These are phyloP conservation scores for Phyllopteryx taeniolatus DNA, from an alignment of 2,113 vertebrate genomes.

Conservation along the genomic window DNA sequence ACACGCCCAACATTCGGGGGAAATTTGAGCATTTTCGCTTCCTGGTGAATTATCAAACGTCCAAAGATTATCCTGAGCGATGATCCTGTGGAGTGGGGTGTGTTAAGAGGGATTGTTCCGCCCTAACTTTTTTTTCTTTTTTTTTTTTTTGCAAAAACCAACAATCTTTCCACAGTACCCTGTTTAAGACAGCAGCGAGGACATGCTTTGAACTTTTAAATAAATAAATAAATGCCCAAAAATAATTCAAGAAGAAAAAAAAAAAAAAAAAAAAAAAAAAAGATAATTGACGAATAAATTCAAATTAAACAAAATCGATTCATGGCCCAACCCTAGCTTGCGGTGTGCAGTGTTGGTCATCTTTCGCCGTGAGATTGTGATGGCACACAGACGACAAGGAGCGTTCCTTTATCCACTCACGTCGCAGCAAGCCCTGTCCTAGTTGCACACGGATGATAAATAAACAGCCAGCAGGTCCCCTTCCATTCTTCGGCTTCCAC, in stretches of 20 bases:
- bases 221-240: too few species aligned
- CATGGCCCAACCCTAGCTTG: background rate
- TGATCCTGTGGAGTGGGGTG: background rate
- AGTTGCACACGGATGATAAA: conserved; percentile 48
- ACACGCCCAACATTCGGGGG: background rate
- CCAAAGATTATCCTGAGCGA: background rate
- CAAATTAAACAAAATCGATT: too few species aligned
- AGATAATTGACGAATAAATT: too few species aligned
- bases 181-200: too few species aligned
- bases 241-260: too few species aligned
- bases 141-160: too few species aligned
- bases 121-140: too few species aligned
- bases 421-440: conserved; percentile 21
- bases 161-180: too few species aligned
- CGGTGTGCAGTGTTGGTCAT: background rate
- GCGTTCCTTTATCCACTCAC: conserved; percentile 14
- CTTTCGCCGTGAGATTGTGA: background rate
- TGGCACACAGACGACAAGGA: background rate
- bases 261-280: too few species aligned
- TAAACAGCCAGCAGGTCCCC: conserved; percentile 48
- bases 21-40: background rate
- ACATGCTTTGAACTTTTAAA: too few species aligned
- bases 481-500: conserved; percentile 37
- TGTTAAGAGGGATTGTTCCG: background rate
- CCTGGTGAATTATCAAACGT: background rate